phyloP scores from a whole-genome alignment of 2,797 vertebrate species.

The Eremophila alpestris region DNA sequence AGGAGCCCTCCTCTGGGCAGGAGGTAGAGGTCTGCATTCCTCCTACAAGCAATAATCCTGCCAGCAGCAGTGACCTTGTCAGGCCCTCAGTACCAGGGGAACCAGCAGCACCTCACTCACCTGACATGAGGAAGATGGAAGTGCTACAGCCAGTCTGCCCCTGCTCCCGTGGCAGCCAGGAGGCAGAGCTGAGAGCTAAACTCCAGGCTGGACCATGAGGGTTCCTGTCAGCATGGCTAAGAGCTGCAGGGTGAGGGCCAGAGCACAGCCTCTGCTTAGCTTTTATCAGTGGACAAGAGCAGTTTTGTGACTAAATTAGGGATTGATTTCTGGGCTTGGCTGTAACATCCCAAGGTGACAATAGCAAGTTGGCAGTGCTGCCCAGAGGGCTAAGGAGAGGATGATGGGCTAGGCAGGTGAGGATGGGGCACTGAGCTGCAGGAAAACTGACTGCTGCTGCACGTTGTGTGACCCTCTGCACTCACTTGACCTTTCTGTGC shows the following conservation, averaged over 20 bases:
- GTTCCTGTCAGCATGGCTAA: background rate
- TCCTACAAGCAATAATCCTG: background rate
- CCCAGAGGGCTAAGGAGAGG: background rate
- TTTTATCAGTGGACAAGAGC: background rate
- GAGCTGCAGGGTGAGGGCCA: background rate
- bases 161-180: accelerated
- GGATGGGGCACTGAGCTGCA: background rate
- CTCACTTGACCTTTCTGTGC: background rate
- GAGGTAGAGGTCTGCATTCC: background rate
- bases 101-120: background rate
- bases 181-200: background rate
- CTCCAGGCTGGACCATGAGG: background rate
- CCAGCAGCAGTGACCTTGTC: background rate
- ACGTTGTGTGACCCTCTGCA: background rate
- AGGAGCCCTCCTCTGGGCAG: background rate
- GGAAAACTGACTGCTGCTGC: background rate
- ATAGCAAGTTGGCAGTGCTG: background rate
- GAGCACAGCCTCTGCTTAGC: background rate
- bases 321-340: background rate
- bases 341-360: background rate
- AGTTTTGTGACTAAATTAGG: background rate
- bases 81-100: background rate
- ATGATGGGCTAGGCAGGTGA: background rate
- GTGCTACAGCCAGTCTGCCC: background rate
- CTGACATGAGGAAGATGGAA: background rate